These are phyloP conservation scores for Stegastes partitus DNA, from an alignment of 2,113 vertebrate species.

Conservation along the genomic window DNA sequence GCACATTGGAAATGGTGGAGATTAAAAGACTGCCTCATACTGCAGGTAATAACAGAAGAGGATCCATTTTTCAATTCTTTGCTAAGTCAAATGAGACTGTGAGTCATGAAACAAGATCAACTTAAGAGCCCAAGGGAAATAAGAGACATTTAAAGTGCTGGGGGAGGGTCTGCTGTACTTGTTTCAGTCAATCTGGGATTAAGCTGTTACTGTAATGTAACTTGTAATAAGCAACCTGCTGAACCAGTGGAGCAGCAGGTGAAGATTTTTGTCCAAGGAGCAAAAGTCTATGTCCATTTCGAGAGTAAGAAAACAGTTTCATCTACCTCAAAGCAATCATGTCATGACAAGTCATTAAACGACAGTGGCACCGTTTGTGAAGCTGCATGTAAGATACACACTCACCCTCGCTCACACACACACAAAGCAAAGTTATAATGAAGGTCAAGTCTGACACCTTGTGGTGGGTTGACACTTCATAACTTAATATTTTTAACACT, in stretches of 20 bases:
- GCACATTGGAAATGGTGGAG: background rate
- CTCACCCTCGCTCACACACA: background rate
- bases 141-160: background rate
- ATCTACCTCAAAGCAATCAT: background rate
- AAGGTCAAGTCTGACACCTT: constrained; percentile 78
- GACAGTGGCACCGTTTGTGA: background rate
- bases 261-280: background rate
- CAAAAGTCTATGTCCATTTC: constrained; percentile 1
- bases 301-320: constrained; percentile 11
- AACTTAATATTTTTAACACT: constrained; percentile 8
- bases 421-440: background rate
- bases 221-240: background rate
- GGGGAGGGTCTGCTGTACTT: background rate
- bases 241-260: constrained; percentile 2
- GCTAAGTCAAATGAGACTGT: background rate
- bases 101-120: constrained; percentile 12
- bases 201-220: background rate
- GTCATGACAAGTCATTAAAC: constrained; percentile 28
- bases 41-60: background rate
- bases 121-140: constrained; percentile 3
- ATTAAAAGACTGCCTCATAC: constrained; percentile 33
- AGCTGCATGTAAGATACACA: constrained; percentile 13
- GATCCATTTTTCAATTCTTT: background rate
- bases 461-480: constrained; percentile 61
- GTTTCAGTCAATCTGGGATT: constrained; percentile 1